Evolutionary conservation across 1,140 invertebrate genomes (phyloP).

Genomic region (Zaprionus lachaisei): DNA sequence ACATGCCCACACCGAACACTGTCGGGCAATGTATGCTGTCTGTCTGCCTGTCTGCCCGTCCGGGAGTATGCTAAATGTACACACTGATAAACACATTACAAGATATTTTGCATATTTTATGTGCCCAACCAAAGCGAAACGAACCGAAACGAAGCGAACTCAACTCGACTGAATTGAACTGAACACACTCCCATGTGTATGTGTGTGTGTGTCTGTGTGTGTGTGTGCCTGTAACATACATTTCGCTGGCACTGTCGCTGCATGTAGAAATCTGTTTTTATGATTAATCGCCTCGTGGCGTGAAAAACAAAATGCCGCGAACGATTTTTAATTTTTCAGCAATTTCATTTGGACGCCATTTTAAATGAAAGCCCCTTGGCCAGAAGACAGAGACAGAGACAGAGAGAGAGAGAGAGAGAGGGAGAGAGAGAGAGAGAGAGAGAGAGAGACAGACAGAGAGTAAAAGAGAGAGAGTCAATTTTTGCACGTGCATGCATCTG

Average conservation of each 20-base stretch:
- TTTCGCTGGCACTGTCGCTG: constrained; percentile 15
- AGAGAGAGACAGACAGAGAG: not conserved
- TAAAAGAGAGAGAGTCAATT: not conserved
- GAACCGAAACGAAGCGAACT: not conserved
- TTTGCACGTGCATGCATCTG: not conserved
- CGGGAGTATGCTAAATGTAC: constrained; percentile 46
- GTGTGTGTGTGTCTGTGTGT: too few relatives aligned
- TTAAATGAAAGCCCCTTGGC: constrained; percentile 26
- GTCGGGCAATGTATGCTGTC: constrained; percentile 41
- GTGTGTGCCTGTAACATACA: not conserved
- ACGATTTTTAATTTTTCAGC: constrained; percentile 63
- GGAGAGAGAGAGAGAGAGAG: not conserved
- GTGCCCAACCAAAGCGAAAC: constrained; percentile 19
- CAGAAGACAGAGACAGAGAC: not conserved
- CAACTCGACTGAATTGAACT: constrained; percentile 14
- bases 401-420: not conserved
- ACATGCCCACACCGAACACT: constrained; percentile 45
- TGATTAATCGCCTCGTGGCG: constrained; percentile 65
- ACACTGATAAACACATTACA: constrained; percentile 78
- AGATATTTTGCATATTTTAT: constrained; percentile 81
- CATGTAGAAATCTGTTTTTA: constrained; percentile 75
- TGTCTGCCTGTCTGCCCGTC: constrained; percentile 4
- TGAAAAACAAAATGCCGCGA: constrained; percentile 54
- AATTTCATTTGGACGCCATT: constrained; percentile 55
- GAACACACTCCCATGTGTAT: not conserved